Percentiles rank a stretch among this genome's conserved stretches.
phyloP scores from a whole-genome alignment of 2,113 vertebrate genomes.

The rat (Rattus norvegicus) region GRCr8 NC_086028.1:56990501-56991000 shows the following conservation, averaged over 20 bases:
- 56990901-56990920: neutral
- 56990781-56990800: slow-evolving; percentile 66
- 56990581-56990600: neutral
- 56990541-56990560: neutral
- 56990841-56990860: neutral
- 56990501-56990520: neutral
- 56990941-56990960: neutral
- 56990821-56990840: slow-evolving; percentile 36
- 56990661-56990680: slow-evolving; percentile 65
- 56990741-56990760: slow-evolving; percentile 64
- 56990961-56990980: neutral
- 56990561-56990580: neutral
- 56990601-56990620: slow-evolving; percentile 63
- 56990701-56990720: slow-evolving; percentile 22
- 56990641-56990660: slow-evolving; percentile 65
- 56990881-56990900: neutral
- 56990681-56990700: slow-evolving; percentile 61
- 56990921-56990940: neutral
- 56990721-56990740: slow-evolving; percentile 68
- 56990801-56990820: slow-evolving; percentile 58
- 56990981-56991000: neutral
- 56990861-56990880: neutral
- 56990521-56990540: neutral
- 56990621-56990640: slow-evolving; percentile 66
- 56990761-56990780: slow-evolving; percentile 72